Conservation (phyloP, 1,140 invertebrate genomes). For the Akabosia matsudoensis region DNA sequence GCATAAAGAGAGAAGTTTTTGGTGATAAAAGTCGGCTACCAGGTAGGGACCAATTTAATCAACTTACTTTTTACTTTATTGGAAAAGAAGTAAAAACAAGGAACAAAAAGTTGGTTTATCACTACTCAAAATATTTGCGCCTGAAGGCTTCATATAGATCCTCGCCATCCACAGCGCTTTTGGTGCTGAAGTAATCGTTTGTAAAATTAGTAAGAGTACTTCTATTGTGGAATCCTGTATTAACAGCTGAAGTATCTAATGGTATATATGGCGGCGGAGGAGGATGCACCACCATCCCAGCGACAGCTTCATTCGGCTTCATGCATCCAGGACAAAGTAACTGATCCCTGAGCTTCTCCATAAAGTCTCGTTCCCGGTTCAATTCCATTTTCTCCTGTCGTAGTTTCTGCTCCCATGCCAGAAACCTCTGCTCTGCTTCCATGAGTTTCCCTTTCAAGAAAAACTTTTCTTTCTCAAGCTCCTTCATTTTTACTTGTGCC, state of each 20-base stretch:
- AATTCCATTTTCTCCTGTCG: conserved; percentile 39
- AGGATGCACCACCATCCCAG: neutral
- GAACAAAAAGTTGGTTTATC: no score
- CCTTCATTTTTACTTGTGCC: conserved; percentile 16
- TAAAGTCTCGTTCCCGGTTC: conserved; percentile 38
- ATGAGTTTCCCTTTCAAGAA: conserved; percentile 18
- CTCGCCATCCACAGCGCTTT: neutral
- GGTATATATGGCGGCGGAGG: neutral
- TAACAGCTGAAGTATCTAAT: neutral
- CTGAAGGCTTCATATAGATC: neutral
- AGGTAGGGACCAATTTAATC: no score
- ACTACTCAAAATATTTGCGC: neutral
- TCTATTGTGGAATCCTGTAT: neutral
- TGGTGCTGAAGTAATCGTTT: neutral
- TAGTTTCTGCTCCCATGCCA: conserved; percentile 28
- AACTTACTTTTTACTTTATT: no score
- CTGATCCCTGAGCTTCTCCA: conserved; percentile 41
- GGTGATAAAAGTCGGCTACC: no score
- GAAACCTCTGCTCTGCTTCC: conserved; percentile 23
- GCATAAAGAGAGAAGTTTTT: no score
- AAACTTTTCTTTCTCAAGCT: conserved; percentile 32
- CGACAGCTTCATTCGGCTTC: neutral
- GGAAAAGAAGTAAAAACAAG: no score
- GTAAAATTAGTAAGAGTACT: neutral
- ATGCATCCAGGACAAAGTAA: conserved; percentile 42